Base-by-base conservation (phyloP, 2,888 invertebrate genomes). In the Mystacides longicornis region DNA sequence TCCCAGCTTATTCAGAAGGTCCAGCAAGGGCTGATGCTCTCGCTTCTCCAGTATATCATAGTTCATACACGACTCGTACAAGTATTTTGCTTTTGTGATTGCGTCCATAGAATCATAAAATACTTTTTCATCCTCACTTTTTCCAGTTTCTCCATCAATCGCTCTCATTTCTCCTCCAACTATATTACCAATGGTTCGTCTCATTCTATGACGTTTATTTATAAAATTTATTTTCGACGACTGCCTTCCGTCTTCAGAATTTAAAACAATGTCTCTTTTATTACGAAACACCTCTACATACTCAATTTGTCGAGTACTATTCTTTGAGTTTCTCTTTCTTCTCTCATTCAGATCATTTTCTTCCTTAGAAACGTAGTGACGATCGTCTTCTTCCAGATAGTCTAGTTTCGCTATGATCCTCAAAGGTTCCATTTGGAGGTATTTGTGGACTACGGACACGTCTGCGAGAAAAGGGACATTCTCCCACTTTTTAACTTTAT, bases 11-110 rank as follows among this genome's bases (percentile, higher is more conserved):
- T 82, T 71, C 31, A 94, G 71, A 27, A 87, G 73, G 51, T 82
- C 78, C 52, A 85, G 66, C 33, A 93, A 72, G 0, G 93, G 93
- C 59, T 79, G 77, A 60, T 87, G 81, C 4, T 84, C 86, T 54
- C 89, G 81, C 64, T 80, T 77, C 63, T 86, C 79, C 59, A 93
- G 77, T 56, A 86, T 76, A 51, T 82, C 83, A 66, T 81, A 83
- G 68, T 93, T 89, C 79, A 93, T 89, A 65, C 95, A 95, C 2
- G 94, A 92, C 66, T 81, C 81, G 67, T 90, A 95, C 16, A 95
- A 78, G 64, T 82, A 78, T 71, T 89, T 90, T 0, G 93, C 91
- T 72, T 95, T 95, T 3, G 78, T 65, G 51, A 86, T 81, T 0
- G 93, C 90, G 57, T 77, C 72, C 3, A 64, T 55, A 53, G 68